A percentile compares a stretch with the other conserved stretches of the same genome.
These are phyloP conservation scores for Melipona quadrifasciata DNA, from an alignment of 1,140 invertebrate genomes.

Conservation along the genomic window DNA sequence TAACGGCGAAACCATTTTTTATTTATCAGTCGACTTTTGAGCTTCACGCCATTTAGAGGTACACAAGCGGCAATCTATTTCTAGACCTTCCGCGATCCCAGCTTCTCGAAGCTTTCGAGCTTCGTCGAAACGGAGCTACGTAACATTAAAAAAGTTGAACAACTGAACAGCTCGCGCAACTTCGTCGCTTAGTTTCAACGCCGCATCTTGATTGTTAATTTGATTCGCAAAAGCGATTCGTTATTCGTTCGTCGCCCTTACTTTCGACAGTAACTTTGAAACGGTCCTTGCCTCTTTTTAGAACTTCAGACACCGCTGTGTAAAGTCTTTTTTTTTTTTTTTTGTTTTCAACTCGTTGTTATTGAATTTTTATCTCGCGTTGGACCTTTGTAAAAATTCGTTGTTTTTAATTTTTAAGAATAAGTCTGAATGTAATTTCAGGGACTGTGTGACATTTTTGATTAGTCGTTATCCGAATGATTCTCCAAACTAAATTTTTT, in stretches of 20 bases:
- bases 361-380: too few species aligned
- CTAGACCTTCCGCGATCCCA: not conserved
- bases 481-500: not conserved
- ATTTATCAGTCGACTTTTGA: not conserved
- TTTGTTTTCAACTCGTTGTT: too few species aligned
- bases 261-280: not conserved
- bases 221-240: not conserved
- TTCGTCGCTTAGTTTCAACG: not conserved
- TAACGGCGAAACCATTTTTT: not conserved
- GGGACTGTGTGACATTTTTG: too few species aligned
- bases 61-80: conserved; percentile 25
- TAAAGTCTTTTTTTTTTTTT: too few species aligned
- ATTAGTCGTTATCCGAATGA: not conserved
- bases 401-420: too few species aligned
- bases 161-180: not conserved
- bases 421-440: too few species aligned
- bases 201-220: not conserved
- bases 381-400: too few species aligned
- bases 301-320: too few species aligned
- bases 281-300: too few species aligned
- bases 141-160: not conserved
- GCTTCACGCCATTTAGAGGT: not conserved
- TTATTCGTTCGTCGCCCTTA: not conserved
- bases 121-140: not conserved
- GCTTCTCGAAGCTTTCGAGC: conserved; percentile 8